phyloP scores from a whole-genome alignment of 1,140 invertebrate genomes.

The Cephus cinctus region DNA sequence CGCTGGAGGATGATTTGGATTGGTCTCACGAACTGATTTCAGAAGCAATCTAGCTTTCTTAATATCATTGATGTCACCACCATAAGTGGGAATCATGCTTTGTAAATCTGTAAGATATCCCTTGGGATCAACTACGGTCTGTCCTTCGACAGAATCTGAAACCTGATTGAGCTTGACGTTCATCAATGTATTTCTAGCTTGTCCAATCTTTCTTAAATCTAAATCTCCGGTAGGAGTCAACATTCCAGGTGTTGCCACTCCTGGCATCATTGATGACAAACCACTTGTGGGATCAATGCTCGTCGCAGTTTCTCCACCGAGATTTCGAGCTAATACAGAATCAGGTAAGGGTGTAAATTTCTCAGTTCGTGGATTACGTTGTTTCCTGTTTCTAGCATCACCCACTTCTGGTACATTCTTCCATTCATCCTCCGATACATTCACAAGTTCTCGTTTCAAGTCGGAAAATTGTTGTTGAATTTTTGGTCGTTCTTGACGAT shows the following conservation, averaged over 20 bases:
- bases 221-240: constrained; percentile 83
- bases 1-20: constrained; percentile 98
- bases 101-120: constrained; percentile 98
- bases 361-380: constrained; percentile 91
- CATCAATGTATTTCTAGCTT: constrained; percentile 99
- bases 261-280: constrained; percentile 81
- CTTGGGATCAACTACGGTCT: constrained; percentile 99
- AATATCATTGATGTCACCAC: constrained; percentile 98
- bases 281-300: constrained; percentile 85
- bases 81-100: constrained; percentile 97
- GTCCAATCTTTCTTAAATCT: constrained; percentile 97
- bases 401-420: constrained; percentile 97
- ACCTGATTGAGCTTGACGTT: constrained; percentile 98
- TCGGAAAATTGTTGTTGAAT: constrained; percentile 99
- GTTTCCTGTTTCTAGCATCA: constrained; percentile 96
- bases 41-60: constrained; percentile 96
- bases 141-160: constrained; percentile 97
- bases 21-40: constrained; percentile 97
- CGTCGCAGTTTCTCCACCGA: constrained; percentile 78
- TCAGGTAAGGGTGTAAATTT: constrained; percentile 98
- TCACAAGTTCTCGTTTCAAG: constrained; percentile 87
- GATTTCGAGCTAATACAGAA: constrained; percentile 88
- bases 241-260: constrained; percentile 76
- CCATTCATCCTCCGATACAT: constrained; percentile 93
- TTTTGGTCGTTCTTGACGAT: constrained; percentile 97